These are phyloP conservation scores for Caenorhabditis angaria DNA, from an alignment of 2,888 invertebrate genomes.

Conservation along the genomic window DNA sequence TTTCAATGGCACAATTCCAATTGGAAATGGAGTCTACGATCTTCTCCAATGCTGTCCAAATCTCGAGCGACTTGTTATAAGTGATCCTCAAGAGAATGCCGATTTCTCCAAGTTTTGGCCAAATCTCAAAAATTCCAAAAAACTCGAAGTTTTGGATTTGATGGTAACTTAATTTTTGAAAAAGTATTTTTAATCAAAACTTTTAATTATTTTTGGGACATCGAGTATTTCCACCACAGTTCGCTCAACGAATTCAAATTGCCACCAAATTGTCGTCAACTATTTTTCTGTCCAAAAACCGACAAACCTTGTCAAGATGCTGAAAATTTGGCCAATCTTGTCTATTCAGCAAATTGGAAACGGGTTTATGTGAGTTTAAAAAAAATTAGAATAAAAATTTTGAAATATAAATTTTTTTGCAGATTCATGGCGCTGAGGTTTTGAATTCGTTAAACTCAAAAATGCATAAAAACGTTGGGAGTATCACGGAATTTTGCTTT, in stretches of 20 bases:
- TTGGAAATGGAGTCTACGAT: slow-evolving; percentile 32
- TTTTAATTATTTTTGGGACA: slow-evolving; percentile 25
- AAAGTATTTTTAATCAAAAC: not conserved
- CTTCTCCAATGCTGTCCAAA: slow-evolving; percentile 28
- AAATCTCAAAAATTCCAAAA: slow-evolving; percentile 20
- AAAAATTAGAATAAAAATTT: not conserved
- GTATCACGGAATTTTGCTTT: slow-evolving; percentile 32
- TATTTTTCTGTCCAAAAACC: slow-evolving; percentile 40
- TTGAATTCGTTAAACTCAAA: slow-evolving; percentile 11
- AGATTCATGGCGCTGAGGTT: slow-evolving; percentile 33
- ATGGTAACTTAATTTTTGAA: slow-evolving; percentile 18
- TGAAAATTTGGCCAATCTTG: slow-evolving; percentile 28
- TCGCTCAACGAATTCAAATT: slow-evolving; percentile 34
- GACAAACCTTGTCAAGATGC: slow-evolving; percentile 20
- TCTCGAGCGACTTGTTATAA: slow-evolving; percentile 22
- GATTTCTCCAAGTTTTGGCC: slow-evolving; percentile 40
- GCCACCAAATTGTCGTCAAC: slow-evolving; percentile 28
- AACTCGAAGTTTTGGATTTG: slow-evolving; percentile 26
- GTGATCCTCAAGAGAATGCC: slow-evolving; percentile 10
- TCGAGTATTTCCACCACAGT: slow-evolving; percentile 39
- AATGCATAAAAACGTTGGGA: slow-evolving; percentile 25
- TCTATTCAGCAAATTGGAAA: slow-evolving; percentile 28
- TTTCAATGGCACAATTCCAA: slow-evolving; percentile 31
- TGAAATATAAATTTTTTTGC: not conserved
- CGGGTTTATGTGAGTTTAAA: slow-evolving; percentile 28